A percentile compares a stretch with the other conserved stretches of the same genome.
Conservation (phyloP, 2,888 invertebrate species). For the Pheosia tremula region DNA sequence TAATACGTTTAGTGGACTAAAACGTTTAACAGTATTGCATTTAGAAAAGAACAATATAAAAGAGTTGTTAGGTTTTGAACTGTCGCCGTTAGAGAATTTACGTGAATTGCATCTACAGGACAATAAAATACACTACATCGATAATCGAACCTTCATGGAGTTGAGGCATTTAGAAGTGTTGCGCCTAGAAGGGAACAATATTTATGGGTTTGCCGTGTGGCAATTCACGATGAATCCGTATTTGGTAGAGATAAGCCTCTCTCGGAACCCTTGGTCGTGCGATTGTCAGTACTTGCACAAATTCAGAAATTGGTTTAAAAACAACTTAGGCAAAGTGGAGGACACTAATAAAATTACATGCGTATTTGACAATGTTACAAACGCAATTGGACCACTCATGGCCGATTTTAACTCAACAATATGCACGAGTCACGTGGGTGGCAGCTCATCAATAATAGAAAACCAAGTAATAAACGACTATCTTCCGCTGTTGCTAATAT, state of each 20-base stretch:
- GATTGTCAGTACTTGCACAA: slow-evolving; percentile 93
- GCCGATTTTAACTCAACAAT: slow-evolving; percentile 91
- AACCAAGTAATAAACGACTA: slow-evolving; percentile 92
- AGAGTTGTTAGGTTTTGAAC: slow-evolving; percentile 91
- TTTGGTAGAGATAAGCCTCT: slow-evolving; percentile 93
- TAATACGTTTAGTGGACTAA: slow-evolving; percentile 95
- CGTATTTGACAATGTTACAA: slow-evolving; percentile 89
- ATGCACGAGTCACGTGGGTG: slow-evolving; percentile 89
- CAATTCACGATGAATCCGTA: slow-evolving; percentile 93
- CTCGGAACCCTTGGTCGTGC: slow-evolving; percentile 95
- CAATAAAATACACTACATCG: slow-evolving; percentile 92
- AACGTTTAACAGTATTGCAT: slow-evolving; percentile 91
- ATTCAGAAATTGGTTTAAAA: slow-evolving; percentile 91
- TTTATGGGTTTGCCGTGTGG: slow-evolving; percentile 94
- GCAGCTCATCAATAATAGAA: slow-evolving; percentile 89
- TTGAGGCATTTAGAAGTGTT: slow-evolving; percentile 93
- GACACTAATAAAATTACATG: slow-evolving; percentile 92
- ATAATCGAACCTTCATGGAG: slow-evolving; percentile 93
- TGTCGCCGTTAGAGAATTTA: slow-evolving; percentile 91
- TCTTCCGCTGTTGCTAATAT: slow-evolving; percentile 90
- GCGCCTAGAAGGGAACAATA: slow-evolving; percentile 92
- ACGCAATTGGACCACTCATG: slow-evolving; percentile 88
- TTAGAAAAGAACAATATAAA: slow-evolving; percentile 94
- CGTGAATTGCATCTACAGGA: slow-evolving; percentile 94
- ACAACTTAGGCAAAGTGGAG: slow-evolving; percentile 91